phyloP scores from a whole-genome alignment of 2,113 vertebrate genomes.

The Geococcyx californianus region DNA sequence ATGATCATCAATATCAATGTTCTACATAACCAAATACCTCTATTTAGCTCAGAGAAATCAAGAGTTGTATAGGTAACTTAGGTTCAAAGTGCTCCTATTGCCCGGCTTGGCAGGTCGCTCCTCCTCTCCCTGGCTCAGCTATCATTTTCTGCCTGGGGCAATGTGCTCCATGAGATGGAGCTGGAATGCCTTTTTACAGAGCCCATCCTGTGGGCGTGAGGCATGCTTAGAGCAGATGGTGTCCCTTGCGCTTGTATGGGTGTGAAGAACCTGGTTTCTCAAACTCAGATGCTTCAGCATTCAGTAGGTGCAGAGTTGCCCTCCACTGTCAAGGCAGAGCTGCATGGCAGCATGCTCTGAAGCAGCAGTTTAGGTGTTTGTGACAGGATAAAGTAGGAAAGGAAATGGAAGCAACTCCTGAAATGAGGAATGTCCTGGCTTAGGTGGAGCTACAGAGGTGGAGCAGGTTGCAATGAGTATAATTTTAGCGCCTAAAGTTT shows the following conservation, averaged over 20 bases:
- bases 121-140: neutral
- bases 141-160: fast-evolving
- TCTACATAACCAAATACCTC: neutral
- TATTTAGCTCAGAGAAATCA: neutral
- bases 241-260: fast-evolving
- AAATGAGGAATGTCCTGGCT: neutral
- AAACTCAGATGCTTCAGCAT: neutral
- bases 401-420: neutral
- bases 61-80: fast-evolving
- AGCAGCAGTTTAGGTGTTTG: neutral
- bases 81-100: fast-evolving
- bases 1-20: fast-evolving
- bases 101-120: neutral
- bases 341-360: neutral
- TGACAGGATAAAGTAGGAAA: neutral
- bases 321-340: neutral
- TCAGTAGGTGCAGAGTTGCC: neutral
- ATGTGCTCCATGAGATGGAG: fast-evolving
- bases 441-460: neutral
- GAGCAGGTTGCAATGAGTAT: neutral
- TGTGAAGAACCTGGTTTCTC: neutral
- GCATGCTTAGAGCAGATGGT: neutral
- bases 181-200: neutral
- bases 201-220: neutral
- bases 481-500: neutral